Base-by-base conservation (phyloP, 2,113 vertebrate genomes). In the Alethe castanea region DNA sequence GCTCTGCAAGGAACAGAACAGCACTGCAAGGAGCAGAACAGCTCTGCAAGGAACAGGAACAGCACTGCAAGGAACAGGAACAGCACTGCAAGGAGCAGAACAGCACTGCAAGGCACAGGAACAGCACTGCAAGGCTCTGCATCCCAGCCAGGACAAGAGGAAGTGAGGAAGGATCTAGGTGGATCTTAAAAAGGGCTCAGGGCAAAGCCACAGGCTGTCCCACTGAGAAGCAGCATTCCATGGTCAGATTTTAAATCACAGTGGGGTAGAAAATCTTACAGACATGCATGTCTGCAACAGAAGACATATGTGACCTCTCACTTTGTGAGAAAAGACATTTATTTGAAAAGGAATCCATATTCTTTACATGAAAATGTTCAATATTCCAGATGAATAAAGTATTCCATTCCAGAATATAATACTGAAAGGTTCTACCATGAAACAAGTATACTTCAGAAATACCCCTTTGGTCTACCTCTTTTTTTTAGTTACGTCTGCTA, bases 401-500 rank as follows among this genome's bases (percentile, higher is more conserved):
- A 77, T 69, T 93, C 76, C 31, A 61, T 14, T 25, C 25, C 48
- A 62, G 57, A 85, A 62, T 71, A 90, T 13, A 90, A 47, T 22
- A 28, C 69, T 26, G 66, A 81, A 61, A 95, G 38, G 53, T 45
- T 65, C 69, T 86, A 59, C 61, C 33, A 53, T 18, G 12, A 62
- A 81, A 62, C 56, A 83, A 52, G 38, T 9, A 85, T 54, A 87
- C 9, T 57, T 72, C 50, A 85, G 70, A 86, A 95, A 94, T 60
- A 84, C 11, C 19, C 73, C 45, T 86, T 90, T 78, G 83, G 93
- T 81, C 60, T 40, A 73, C 62, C 47, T 47, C 38, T 50, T 78
- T 82, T 64, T 87, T 88, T 92, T 28, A 22, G 65, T 91, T 92
- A 86, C 62, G 94, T 94, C 86, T 96, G 73, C 94, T 97, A 94